Base-by-base conservation (phyloP, 2,888 invertebrate species). In the Lepidocyrtoides sp. region DNA sequence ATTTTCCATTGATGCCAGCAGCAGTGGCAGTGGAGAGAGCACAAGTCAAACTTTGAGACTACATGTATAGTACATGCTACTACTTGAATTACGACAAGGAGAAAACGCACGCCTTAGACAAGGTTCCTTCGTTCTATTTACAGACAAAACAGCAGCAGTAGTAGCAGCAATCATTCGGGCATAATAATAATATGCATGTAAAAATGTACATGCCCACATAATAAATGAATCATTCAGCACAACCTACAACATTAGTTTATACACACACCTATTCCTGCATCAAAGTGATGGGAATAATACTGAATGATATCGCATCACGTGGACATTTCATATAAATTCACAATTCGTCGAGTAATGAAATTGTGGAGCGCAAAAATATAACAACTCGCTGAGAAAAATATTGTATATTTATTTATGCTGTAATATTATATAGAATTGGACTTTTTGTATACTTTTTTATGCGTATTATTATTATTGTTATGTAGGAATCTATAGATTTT, bases 271-370 rank as follows among this genome's bases (percentile, higher is more conserved):
- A 48, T 75, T 75, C 26, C 23, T 29, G 23, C 51, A 26, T n/a
- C 48, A 26, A n/a, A 75, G 79, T 81, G 79, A 81, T 36, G 36
- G 36, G 36, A 81, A 23, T 54, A 36, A 81, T 81, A 81, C 57
- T 17, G 54, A n/a, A n/a, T n/a, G n/a, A n/a, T n/a, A 79, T 54
- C 32, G 29, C 79, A 36, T 57, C 79, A 48, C 82, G 17, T 60
- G 63, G 82, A 82, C 54, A 82, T 63, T 82, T 81, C 79, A 57
- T 63, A 75, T 82, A 69, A 83, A 84, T 84, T 84, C 79, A 90
- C 77, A 90, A 79, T 84, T 77, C 79, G 79, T 20, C 75, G 75
- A 89, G 75, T 60, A 83, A 29, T 36, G 60, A 57, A 63, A 77
- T 60, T 17, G n/a, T 81, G 48, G 57, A n/a, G 41, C 57, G 54